These are phyloP conservation scores for Anguilla pacifica DNA, from an alignment of 2,797 vertebrate genomes.

Conservation along the genomic window DNA sequence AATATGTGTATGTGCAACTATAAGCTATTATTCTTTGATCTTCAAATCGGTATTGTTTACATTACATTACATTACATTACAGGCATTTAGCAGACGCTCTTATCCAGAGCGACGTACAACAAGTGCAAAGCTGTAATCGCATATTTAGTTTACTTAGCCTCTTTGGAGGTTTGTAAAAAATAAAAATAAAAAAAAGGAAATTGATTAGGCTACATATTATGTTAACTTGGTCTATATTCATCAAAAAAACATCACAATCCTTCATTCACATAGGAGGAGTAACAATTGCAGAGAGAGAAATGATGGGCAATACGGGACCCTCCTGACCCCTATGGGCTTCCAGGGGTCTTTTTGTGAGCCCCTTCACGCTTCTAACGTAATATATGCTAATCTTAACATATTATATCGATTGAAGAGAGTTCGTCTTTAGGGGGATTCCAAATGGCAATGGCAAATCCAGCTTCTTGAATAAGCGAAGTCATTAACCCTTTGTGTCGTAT, in stretches of 20 bases:
- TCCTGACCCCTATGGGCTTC: not conserved
- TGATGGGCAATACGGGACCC: constrained; percentile 19
- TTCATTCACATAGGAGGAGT: not conserved
- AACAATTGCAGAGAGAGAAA: constrained; percentile 17
- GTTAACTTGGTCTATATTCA: not conserved
- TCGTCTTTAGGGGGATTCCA: not conserved
- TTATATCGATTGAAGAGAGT: constrained; percentile 21
- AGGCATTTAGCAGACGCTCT: too few relatives aligned
- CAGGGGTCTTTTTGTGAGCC: not conserved
- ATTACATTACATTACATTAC: too few relatives aligned
- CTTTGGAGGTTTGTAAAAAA: not conserved
- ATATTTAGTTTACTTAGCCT: not conserved
- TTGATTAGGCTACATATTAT: not conserved
- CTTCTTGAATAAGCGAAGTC: not conserved
- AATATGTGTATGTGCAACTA: not conserved
- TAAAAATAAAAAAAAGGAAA: not conserved
- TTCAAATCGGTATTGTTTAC: not conserved
- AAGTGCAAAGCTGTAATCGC: not conserved
- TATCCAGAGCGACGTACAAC: too few relatives aligned
- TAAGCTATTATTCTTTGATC: not conserved
- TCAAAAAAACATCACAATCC: not conserved
- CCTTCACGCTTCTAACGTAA: constrained; percentile 23
- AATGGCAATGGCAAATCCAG: not conserved
- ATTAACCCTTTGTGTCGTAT: constrained; percentile 20
- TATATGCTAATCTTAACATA: constrained; percentile 36